Percentiles rank a stretch among this genome's conserved stretches.
phyloP scores from a whole-genome alignment of 2,113 vertebrate species.

The Callithrix jacchus region DNA sequence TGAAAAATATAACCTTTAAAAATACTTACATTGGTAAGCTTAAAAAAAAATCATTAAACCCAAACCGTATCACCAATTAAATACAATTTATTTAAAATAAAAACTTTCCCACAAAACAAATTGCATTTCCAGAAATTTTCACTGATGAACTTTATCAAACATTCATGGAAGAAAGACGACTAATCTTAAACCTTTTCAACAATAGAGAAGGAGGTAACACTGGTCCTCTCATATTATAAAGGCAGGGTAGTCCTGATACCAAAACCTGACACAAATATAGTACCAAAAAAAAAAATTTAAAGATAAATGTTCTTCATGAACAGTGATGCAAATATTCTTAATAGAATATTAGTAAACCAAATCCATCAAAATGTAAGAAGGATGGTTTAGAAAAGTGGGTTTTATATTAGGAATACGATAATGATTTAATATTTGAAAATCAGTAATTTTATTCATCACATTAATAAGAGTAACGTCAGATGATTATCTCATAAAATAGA shows the following conservation, averaged over 20 bases:
- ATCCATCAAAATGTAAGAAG: background rate
- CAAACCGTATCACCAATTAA: too few relatives aligned
- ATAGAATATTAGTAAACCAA: background rate
- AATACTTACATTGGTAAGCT: conserved; percentile 67
- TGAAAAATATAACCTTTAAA: conserved; percentile 73
- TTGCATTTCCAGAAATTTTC: too few relatives aligned
- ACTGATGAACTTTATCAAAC: too few relatives aligned
- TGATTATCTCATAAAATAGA: background rate
- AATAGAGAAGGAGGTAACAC: background rate
- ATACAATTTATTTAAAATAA: too few relatives aligned
- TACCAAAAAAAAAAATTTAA: background rate
- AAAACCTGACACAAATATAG: background rate
- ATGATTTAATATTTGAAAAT: background rate
- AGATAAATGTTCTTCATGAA: background rate
- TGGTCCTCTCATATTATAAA: background rate
- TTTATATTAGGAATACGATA: background rate
- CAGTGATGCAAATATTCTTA: background rate
- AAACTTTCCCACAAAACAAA: too few relatives aligned
- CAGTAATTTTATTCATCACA: background rate
- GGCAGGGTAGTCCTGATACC: background rate
- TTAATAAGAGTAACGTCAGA: background rate
- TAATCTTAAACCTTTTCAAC: too few relatives aligned
- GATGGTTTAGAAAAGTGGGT: background rate
- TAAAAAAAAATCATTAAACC: conserved; percentile 67
- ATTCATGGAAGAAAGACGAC: too few relatives aligned